Evolutionary conservation across 2,888 invertebrate genomes (phyloP).

Genomic region (Acrobasis suavella): DNA sequence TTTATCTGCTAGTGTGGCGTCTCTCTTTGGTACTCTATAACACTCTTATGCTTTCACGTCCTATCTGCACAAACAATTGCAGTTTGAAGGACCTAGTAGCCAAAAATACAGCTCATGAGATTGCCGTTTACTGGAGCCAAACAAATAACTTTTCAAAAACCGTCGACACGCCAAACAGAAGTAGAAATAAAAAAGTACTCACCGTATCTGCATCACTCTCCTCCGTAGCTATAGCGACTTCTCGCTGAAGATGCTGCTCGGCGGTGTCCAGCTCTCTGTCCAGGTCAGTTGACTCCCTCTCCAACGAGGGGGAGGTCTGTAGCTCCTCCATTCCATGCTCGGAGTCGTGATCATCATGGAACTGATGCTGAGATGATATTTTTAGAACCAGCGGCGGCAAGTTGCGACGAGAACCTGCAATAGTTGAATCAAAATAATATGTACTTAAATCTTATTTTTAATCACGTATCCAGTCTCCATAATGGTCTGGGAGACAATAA

Average conservation of each 20-base stretch:
- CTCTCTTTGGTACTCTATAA: no score
- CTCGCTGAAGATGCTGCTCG: slow-evolving; percentile 63
- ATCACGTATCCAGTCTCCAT: background rate
- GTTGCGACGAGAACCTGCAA: slow-evolving; percentile 51
- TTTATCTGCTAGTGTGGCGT: no score
- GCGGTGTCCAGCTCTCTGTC: slow-evolving; percentile 62
- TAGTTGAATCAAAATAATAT: background rate
- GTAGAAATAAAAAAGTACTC: slow-evolving; percentile 39
- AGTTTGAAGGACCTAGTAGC: no score
- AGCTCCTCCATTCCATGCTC: slow-evolving; percentile 59
- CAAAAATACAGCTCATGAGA: no score
- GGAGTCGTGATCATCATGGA: slow-evolving; percentile 45
- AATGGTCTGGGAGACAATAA: no score
- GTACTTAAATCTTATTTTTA: no score
- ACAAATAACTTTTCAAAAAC: no score
- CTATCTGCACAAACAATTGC: no score
- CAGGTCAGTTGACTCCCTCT: slow-evolving; percentile 61
- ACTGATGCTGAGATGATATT: slow-evolving; percentile 56
- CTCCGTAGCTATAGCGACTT: slow-evolving; percentile 67
- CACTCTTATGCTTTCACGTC: no score
- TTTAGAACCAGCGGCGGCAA: slow-evolving; percentile 63
- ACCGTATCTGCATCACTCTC: slow-evolving; percentile 77
- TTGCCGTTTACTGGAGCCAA: no score
- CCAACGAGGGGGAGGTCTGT: slow-evolving; percentile 63
- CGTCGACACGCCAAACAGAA: background rate